Percentiles rank a stretch among this genome's conserved stretches.
Evolutionary conservation across 1,140 invertebrate species (phyloP).

Genomic region (Pseudachorutes palmiensis): DNA sequence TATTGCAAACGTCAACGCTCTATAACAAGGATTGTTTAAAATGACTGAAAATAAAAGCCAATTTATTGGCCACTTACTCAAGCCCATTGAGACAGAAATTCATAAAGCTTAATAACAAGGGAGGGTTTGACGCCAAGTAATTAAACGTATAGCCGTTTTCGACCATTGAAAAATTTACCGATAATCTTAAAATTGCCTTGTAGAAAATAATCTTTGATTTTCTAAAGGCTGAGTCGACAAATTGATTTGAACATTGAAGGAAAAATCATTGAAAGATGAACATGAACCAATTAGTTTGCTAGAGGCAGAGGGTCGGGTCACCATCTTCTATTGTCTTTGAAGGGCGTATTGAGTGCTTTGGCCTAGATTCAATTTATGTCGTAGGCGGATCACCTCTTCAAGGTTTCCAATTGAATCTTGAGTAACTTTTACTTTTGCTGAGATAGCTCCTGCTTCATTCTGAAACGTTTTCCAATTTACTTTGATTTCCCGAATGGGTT

Average conservation of each 20-base stretch:
- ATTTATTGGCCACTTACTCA: background rate
- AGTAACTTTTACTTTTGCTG: background rate
- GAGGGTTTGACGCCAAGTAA: no score
- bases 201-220: background rate
- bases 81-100: background rate
- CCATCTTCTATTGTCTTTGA: conserved; percentile 27
- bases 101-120: background rate
- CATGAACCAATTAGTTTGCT: conserved; percentile 35
- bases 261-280: no score
- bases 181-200: background rate
- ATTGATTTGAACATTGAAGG: background rate
- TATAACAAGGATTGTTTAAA: background rate
- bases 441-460: background rate
- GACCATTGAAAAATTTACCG: background rate
- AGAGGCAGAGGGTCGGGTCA: conserved; percentile 33
- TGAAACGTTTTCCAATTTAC: background rate
- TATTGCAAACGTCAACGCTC: background rate
- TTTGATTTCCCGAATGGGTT: background rate
- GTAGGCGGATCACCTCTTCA: background rate
- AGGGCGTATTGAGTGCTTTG: conserved; percentile 32
- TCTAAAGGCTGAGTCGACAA: background rate
- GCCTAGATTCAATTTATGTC: conserved; percentile 2
- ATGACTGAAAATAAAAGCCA: background rate
- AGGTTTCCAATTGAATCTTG: background rate
- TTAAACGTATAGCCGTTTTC: background rate